Conservation (phyloP, 2,113 vertebrate species). For the Poeciliopsis prolifica region DNA sequence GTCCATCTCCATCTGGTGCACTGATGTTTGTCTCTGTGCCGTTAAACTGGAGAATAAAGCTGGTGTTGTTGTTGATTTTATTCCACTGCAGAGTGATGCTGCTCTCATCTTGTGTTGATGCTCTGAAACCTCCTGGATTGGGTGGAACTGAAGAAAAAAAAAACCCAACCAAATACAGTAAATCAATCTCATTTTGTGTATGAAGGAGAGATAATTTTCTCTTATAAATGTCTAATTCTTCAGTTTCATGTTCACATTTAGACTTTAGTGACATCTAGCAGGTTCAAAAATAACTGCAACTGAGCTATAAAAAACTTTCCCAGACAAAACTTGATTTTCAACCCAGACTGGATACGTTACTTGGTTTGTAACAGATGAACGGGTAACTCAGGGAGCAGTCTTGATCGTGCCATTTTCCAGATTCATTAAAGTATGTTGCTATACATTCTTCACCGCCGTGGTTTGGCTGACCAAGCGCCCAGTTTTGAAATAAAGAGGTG, state of each 20-base stretch:
- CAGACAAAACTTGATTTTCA: background rate
- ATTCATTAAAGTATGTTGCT: constrained; percentile 5
- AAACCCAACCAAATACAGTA: background rate
- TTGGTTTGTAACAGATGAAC: constrained; percentile 35
- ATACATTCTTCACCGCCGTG: background rate
- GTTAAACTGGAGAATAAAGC: no score
- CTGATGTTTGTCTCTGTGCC: no score
- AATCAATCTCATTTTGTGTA: background rate
- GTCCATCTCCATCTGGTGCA: no score
- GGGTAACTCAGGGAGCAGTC: constrained; percentile 5
- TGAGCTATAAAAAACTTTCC: background rate
- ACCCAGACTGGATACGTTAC: constrained; percentile 20
- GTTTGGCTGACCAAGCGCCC: background rate
- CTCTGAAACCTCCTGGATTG: background rate
- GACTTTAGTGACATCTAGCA: background rate
- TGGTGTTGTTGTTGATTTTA: background rate
- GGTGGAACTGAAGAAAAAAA: background rate
- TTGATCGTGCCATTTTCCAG: constrained; percentile 39
- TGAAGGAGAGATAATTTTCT: no score
- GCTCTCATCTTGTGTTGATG: background rate
- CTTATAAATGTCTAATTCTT: background rate
- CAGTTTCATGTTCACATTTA: background rate
- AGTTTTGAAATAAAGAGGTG: constrained; percentile 28
- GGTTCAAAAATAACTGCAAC: background rate
- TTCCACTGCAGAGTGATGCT: background rate